Evolutionary conservation across 2,888 invertebrate genomes (phyloP).

Genomic region (Crossocerus cetratus): DNA sequence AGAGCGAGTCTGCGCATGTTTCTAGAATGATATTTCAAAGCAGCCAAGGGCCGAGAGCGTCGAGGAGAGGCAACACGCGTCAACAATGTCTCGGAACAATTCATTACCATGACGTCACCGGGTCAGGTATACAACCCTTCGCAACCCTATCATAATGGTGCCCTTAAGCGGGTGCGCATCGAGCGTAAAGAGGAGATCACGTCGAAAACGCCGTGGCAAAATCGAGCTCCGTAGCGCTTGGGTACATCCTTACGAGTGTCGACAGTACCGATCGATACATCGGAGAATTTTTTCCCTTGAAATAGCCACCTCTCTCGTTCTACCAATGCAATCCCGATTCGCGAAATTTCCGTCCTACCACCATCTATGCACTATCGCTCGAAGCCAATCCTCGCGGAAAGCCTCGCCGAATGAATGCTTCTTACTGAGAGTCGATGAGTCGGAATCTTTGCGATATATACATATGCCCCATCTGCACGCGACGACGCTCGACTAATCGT

Average conservation of each 20-base stretch:
- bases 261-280: conserved; percentile 2
- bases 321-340: no score
- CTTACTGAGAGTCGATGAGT: no score
- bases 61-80: not conserved
- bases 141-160: not conserved
- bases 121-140: conserved; percentile 1
- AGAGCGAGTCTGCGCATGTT: not conserved
- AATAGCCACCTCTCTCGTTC: not conserved
- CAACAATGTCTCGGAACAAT: not conserved
- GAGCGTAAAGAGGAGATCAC: not conserved
- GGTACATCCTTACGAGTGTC: not conserved
- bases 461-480: conserved; percentile 10
- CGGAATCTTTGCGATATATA: not conserved
- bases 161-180: not conserved
- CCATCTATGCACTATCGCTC: no score
- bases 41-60: not conserved
- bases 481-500: conserved; percentile 9
- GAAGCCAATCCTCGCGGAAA: no score
- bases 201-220: not conserved
- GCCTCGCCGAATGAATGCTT: no score
- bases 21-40: conserved; percentile 2
- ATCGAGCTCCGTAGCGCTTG: not conserved
- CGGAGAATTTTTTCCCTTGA: not conserved
- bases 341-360: no score
- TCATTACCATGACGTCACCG: not conserved